These are phyloP conservation scores for Alexandromys fortis DNA, from an alignment of 2,113 vertebrate genomes.

Conservation along the genomic window DNA sequence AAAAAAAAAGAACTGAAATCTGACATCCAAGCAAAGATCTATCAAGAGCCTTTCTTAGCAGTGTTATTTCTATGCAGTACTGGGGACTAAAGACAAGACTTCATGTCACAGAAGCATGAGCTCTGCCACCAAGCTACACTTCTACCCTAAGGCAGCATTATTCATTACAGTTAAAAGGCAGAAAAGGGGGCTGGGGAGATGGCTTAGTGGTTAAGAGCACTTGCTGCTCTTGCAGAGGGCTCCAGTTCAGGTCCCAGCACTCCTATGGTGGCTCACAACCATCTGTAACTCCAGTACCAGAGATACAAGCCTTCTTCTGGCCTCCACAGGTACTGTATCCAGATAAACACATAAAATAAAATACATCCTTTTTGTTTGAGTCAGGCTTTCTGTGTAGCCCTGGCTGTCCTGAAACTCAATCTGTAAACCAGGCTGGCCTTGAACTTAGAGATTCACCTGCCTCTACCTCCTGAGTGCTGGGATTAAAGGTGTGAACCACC, in stretches of 20 bases:
- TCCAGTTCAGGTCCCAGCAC: neutral
- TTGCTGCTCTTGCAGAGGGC: neutral
- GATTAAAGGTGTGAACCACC: neutral
- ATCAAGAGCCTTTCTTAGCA: neutral
- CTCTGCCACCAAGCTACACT: neutral
- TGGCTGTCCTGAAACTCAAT: neutral
- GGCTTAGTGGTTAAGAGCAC: neutral
- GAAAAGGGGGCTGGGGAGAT: neutral
- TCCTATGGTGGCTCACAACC: neutral
- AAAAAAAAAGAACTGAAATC: neutral
- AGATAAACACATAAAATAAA: neutral
- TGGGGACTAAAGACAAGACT: neutral
- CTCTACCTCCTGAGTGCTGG: neutral
- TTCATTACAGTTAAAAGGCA: neutral
- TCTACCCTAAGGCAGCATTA: neutral
- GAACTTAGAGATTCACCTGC: neutral
- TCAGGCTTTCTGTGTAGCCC: neutral
- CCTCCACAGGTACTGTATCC: neutral
- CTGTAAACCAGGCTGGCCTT: no score
- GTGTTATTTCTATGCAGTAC: neutral
- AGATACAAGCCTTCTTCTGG: neutral
- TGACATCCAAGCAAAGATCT: neutral
- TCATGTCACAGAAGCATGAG: neutral
- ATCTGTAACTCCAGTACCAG: neutral
- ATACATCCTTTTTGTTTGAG: neutral